Evolutionary conservation across 1,140 invertebrate genomes (phyloP).

Genomic region (Rhyzopertha dominica): DNA sequence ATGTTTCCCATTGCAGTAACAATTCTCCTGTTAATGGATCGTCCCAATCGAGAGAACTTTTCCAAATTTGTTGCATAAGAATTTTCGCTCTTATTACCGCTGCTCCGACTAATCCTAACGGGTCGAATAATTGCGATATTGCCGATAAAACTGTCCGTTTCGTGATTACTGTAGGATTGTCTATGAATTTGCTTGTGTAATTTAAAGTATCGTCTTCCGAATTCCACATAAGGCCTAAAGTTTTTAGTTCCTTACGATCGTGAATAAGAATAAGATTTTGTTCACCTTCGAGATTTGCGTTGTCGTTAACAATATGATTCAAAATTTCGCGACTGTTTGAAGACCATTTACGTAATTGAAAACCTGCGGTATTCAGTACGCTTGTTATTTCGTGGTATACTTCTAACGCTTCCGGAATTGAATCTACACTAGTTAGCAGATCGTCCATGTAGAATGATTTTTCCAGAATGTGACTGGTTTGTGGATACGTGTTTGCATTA

Average conservation of each 20-base stretch:
- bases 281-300: too few relatives aligned
- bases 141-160: constrained; percentile 22
- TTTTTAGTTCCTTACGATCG: too few relatives aligned
- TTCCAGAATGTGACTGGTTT: constrained; percentile 23
- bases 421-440: constrained; percentile 31
- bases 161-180: too few relatives aligned
- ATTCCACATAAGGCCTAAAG: too few relatives aligned
- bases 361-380: too few relatives aligned
- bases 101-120: constrained; percentile 44
- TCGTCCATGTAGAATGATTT: constrained; percentile 42
- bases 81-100: constrained; percentile 45
- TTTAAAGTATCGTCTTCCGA: too few relatives aligned
- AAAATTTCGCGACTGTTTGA: too few relatives aligned
- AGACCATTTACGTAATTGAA: too few relatives aligned
- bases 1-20: constrained; percentile 8
- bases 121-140: constrained; percentile 40
- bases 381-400: background rate
- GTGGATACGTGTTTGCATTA: constrained; percentile 11
- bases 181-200: too few relatives aligned
- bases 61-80: constrained; percentile 47
- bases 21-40: constrained; percentile 13
- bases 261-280: too few relatives aligned
- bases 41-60: constrained; percentile 15
- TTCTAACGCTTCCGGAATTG: constrained; percentile 13
- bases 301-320: too few relatives aligned